These are phyloP conservation scores for Spatulosminthurus flaviceps DNA, from an alignment of 2,888 invertebrate species.

Conservation along the genomic window DNA sequence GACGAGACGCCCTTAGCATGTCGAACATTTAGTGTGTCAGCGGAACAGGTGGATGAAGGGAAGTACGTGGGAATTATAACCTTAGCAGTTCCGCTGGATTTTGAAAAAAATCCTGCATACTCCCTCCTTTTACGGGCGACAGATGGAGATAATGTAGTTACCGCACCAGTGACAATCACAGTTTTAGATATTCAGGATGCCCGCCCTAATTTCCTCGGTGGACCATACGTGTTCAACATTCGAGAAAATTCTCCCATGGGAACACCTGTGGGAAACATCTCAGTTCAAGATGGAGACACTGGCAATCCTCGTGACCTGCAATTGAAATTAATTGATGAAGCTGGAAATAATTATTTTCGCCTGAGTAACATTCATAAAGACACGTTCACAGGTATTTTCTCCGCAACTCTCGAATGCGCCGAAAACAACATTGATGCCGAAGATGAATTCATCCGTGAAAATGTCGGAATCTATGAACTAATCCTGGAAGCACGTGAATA, in stretches of 20 bases:
- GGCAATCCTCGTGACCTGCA: slow-evolving; percentile 76
- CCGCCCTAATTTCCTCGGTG: slow-evolving; percentile 66
- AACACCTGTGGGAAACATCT: slow-evolving; percentile 70
- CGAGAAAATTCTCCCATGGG: slow-evolving; percentile 77
- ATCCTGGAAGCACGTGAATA: slow-evolving; percentile 62
- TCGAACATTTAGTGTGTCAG: slow-evolving; percentile 74
- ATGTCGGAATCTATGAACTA: slow-evolving; percentile 68
- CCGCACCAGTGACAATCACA: slow-evolving; percentile 78
- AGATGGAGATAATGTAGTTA: slow-evolving; percentile 73
- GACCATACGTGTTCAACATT: slow-evolving; percentile 76
- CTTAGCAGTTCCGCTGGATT: slow-evolving; percentile 77
- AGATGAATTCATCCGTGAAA: slow-evolving; percentile 77
- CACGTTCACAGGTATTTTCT: slow-evolving; percentile 68
- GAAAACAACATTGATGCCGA: slow-evolving; percentile 78
- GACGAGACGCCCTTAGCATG: slow-evolving; percentile 73
- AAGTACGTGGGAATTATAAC: slow-evolving; percentile 76
- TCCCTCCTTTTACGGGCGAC: slow-evolving; percentile 75
- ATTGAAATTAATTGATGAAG: slow-evolving; percentile 75
- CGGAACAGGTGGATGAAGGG: slow-evolving; percentile 75
- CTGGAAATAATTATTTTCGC: slow-evolving; percentile 75
- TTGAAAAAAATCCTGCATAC: slow-evolving; percentile 79
- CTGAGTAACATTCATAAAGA: slow-evolving; percentile 68
- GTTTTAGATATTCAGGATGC: slow-evolving; percentile 80
- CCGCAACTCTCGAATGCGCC: slow-evolving; percentile 70
- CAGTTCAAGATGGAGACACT: slow-evolving; percentile 82